Base-by-base conservation (phyloP, 2,888 invertebrate species). In the Agrilus biguttatus region DNA sequence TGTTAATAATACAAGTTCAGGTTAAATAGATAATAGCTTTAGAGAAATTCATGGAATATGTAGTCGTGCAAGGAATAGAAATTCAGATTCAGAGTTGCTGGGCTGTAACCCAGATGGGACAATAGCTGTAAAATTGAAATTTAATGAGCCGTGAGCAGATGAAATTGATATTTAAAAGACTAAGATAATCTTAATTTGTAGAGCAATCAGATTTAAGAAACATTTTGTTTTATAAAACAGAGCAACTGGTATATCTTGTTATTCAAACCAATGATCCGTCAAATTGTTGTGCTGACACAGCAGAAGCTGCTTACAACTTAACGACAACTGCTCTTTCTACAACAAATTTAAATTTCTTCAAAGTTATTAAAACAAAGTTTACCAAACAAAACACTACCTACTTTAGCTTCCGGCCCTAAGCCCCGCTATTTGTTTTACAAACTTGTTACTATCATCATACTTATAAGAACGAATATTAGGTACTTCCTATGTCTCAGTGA, bases 161-260 rank as follows among this genome's bases (percentile, higher is more conserved):
- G 64, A 66, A 66, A 67, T 67, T 67, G 67, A 67, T 66, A 67
- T 66, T 66, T 66, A 66, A 67, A 66, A 66, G 64, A 66, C 62
- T 62, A 61, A 63, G 63, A 62, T 64, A 65, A 65, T 65, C 63
- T 63, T 53, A 51, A 62, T 59, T 60, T 55, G 60, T 62, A 60
- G 61, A 60, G 61, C 62, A 63, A 65, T 64, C 61, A 63, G 65
- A 65, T 65, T 65, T 64, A 59, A 62, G 63, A 64, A 63, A 65
- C 63, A 60, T 61, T 62, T 59, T 63, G 58, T 58, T 56, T 54
- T 58, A 56, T 64, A 65, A 28, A 10, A 65, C n/a, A 64, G 63
- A 63, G 60, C 55, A 55, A 54, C 57, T 54, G 37, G 43, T 41
- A 45, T 53, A 55, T 58, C 59, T 55, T 57, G 55, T 62, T 61